These are phyloP conservation scores for Miltochrista miniata DNA, from an alignment of 2,888 invertebrate species.

Conservation along the genomic window DNA sequence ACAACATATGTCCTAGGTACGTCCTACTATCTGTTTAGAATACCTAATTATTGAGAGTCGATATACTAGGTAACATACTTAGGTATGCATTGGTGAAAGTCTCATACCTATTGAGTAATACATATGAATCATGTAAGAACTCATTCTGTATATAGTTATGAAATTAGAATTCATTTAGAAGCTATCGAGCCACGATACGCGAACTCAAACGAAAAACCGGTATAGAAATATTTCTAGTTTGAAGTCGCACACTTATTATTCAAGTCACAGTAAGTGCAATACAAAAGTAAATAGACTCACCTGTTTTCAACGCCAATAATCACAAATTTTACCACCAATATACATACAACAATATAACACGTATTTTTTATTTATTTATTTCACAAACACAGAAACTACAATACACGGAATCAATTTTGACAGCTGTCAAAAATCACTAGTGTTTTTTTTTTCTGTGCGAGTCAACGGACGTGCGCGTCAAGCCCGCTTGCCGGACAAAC, in stretches of 20 bases:
- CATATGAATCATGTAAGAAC: not conserved
- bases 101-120: conserved; percentile 3
- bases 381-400: conserved; percentile 16
- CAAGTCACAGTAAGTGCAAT: conserved; percentile 1
- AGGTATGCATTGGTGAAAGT: conserved; percentile 3
- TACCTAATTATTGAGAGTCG: too few species aligned
- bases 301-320: conserved; percentile 4
- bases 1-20: too few species aligned
- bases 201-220: not conserved
- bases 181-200: not conserved
- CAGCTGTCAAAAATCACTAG: conserved; percentile 45
- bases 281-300: conserved; percentile 17
- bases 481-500: conserved; percentile 52
- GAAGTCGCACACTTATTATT: conserved; percentile 11
- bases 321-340: not conserved
- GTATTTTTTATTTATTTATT: conserved; percentile 9
- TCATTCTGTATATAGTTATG: not conserved
- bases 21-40: too few species aligned
- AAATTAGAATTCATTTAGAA: not conserved
- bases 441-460: conserved; percentile 29
- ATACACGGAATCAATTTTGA: conserved; percentile 45
- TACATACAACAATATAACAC: conserved; percentile 1
- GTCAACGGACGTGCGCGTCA: conserved; percentile 43
- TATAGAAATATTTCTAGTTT: not conserved
- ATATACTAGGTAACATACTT: too few species aligned